Percentiles rank a stretch among this genome's conserved stretches.
These are phyloP conservation scores for Tenthredo mesomela DNA, from an alignment of 2,888 invertebrate species.

Conservation along the genomic window DNA sequence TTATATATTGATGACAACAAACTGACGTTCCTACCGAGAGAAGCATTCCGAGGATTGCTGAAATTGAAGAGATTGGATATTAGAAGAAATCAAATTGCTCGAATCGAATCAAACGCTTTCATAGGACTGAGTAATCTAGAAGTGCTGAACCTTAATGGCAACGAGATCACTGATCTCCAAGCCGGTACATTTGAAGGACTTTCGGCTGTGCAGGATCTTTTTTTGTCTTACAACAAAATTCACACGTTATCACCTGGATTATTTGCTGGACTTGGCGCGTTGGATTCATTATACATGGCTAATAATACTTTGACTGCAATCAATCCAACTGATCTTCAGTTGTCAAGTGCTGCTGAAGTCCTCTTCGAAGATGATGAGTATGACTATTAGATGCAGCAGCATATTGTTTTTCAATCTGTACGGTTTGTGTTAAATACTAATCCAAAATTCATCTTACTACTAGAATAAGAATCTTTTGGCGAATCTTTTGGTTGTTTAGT, in stretches of 20 bases:
- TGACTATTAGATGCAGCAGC: not conserved
- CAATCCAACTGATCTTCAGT: slow-evolving; percentile 66
- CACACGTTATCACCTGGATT: not conserved
- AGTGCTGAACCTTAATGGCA: slow-evolving; percentile 52
- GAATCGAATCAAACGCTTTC: slow-evolving; percentile 70
- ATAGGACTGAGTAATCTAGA: slow-evolving; percentile 53
- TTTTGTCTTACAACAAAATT: not conserved
- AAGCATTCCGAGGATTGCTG: slow-evolving; percentile 49
- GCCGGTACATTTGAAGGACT: not conserved
- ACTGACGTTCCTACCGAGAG: not conserved
- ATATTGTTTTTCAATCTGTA: not conserved
- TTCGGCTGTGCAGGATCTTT: not conserved
- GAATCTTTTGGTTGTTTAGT: too few species aligned
- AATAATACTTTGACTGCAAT: slow-evolving; percentile 57
- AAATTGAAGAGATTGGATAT: slow-evolving; percentile 67
- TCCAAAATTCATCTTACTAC: not conserved
- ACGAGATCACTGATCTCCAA: slow-evolving; percentile 49
- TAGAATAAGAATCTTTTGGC: too few species aligned
- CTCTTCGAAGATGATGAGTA: slow-evolving; percentile 65
- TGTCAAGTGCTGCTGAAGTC: slow-evolving; percentile 69
- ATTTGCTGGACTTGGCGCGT: not conserved
- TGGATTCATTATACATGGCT: not conserved
- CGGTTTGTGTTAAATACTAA: not conserved
- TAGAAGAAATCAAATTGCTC: slow-evolving; percentile 74
- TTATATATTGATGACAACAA: not conserved